Conservation (phyloP, 2,888 invertebrate species). For the Venustoraphidia nigricollis region DNA sequence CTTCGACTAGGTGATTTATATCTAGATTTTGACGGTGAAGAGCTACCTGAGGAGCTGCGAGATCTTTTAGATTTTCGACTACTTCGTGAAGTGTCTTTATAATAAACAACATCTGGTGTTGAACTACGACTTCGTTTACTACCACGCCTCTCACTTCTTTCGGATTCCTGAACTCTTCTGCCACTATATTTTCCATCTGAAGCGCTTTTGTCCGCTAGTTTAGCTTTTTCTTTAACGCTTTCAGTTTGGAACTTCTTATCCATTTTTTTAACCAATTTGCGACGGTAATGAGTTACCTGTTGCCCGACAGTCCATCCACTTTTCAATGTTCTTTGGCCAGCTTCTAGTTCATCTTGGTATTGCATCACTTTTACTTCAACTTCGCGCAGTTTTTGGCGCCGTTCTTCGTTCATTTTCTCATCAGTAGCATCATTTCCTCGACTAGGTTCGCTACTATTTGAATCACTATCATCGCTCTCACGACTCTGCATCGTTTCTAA, state of each 20-base stretch:
- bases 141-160: no score
- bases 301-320: conserved; percentile 59
- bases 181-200: no score
- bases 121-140: no score
- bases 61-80: conserved; percentile 6
- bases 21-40: conserved; percentile 1
- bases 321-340: conserved; percentile 58
- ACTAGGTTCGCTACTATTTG: not conserved
- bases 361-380: conserved; percentile 91
- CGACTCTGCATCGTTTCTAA: conserved; percentile 36
- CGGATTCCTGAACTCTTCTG: no score
- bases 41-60: conserved; percentile 4
- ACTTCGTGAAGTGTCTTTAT: conserved; percentile 3
- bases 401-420: conserved; percentile 39
- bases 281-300: conserved; percentile 81
- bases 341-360: conserved; percentile 91
- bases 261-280: conserved; percentile 77
- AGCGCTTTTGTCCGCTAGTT: no score
- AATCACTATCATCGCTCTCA: conserved; percentile 8
- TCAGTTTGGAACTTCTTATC: not conserved
- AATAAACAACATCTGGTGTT: not conserved
- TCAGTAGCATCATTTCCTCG: not conserved
- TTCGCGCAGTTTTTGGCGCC: conserved; percentile 65
- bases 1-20: no score
- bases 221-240: no score